Percentiles rank a stretch among this genome's conserved stretches.
Evolutionary conservation across 2,797 vertebrate species (phyloP).

Genomic region (Syncerus caffer): DNA sequence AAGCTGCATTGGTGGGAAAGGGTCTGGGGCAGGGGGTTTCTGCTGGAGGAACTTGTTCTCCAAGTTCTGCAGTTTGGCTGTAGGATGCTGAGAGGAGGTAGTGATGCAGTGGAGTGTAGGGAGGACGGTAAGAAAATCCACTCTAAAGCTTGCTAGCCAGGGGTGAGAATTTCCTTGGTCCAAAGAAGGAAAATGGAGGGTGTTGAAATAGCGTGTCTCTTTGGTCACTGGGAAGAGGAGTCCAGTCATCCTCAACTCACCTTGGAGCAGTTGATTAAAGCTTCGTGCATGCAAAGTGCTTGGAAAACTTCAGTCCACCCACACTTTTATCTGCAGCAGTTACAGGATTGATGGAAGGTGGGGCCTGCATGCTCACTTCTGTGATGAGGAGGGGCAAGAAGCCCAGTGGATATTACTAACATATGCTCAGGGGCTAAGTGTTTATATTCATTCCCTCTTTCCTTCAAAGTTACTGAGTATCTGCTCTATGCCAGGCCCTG

Average conservation of each 20-base stretch:
- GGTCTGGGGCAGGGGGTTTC: not conserved
- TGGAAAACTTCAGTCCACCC: not conserved
- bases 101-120: rapidly evolving
- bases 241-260: not conserved
- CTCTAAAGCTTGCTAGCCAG: not conserved
- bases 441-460: not conserved
- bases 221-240: not conserved
- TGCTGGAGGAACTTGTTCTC: not conserved
- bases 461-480: not conserved
- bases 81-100: not conserved
- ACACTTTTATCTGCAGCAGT: not conserved
- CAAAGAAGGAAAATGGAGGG: not conserved
- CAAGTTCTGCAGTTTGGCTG: not conserved
- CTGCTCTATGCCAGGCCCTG: not conserved
- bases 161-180: not conserved
- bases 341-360: rapidly evolving
- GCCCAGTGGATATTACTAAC: not conserved
- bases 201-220: not conserved
- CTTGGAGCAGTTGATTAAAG: not conserved
- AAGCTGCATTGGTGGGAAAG: no score
- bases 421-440: not conserved
- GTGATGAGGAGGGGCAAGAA: not conserved
- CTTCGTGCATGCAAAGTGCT: rapidly evolving
- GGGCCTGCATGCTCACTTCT: not conserved
- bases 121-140: not conserved